phyloP scores from a whole-genome alignment of 2,888 invertebrate species.

The Conops quadrifasciatus region DNA sequence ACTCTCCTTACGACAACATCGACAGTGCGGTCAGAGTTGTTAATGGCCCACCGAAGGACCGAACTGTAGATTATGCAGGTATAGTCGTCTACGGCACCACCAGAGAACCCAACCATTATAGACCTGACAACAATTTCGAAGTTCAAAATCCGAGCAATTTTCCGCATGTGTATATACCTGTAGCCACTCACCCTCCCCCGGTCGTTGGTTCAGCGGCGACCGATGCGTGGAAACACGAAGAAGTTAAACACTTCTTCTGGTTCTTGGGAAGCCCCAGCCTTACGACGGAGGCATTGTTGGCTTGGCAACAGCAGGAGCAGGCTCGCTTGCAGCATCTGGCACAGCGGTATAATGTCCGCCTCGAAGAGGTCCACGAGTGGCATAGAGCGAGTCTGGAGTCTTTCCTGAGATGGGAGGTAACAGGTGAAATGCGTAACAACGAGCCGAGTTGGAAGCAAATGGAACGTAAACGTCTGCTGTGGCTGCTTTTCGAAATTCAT shows the following conservation, averaged over 20 bases:
- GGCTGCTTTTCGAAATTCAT: conserved; percentile 62
- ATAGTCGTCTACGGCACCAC: no score
- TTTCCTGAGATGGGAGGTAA: conserved; percentile 49
- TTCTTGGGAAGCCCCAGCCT: conserved; percentile 49
- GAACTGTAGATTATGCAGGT: no score
- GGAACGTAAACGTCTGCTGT: conserved; percentile 59
- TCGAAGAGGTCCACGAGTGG: conserved; percentile 57
- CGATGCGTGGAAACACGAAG: conserved; percentile 62
- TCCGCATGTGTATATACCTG: no score
- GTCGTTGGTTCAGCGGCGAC: conserved; percentile 47
- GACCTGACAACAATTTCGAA: no score
- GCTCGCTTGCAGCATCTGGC: conserved; percentile 57
- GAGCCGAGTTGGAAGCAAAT: conserved; percentile 57
- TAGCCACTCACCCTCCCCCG: no score
- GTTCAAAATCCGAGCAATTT: no score
- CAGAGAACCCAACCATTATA: no score
- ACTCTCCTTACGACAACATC: conserved; percentile 8
- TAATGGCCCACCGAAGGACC: no score
- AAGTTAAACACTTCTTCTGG: conserved; percentile 62
- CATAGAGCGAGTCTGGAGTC: conserved; percentile 59
- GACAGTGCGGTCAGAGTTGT: no score
- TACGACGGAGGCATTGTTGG: conserved; percentile 52
- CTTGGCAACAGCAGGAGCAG: conserved; percentile 61
- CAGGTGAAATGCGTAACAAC: conserved; percentile 54
- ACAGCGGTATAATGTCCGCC: conserved; percentile 51